phyloP scores from a whole-genome alignment of 2,113 vertebrate genomes.

The Sinocyclocheilus grahami region DNA sequence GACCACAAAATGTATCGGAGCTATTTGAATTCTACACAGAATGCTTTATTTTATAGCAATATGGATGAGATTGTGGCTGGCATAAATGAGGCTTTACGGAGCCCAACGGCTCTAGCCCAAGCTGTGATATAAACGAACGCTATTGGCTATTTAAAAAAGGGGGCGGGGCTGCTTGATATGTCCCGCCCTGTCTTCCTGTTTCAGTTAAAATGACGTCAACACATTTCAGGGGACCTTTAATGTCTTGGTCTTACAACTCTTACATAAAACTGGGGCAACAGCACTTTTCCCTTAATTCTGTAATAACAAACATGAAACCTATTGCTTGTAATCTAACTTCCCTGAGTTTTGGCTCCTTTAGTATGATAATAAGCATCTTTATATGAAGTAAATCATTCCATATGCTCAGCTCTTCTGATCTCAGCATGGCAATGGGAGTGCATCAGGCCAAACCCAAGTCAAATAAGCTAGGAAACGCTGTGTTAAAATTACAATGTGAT shows the following conservation, averaged over 20 bases:
- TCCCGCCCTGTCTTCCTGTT: too few species aligned
- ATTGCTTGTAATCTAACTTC: background rate
- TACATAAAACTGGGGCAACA: background rate
- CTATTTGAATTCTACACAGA: too few species aligned
- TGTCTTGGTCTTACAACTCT: background rate
- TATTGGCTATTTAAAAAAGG: too few species aligned
- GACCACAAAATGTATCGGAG: too few species aligned
- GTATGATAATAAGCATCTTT: slow-evolving; percentile 42
- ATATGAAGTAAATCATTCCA: slow-evolving; percentile 40
- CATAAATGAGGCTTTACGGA: too few species aligned
- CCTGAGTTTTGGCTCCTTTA: background rate
- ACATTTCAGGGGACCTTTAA: background rate
- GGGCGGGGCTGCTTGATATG: too few species aligned
- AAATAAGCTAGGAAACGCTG: background rate
- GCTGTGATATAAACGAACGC: too few species aligned
- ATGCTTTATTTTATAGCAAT: too few species aligned
- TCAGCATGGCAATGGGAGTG: slow-evolving; percentile 16
- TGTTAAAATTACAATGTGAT: background rate
- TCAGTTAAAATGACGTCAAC: too few species aligned
- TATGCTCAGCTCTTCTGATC: slow-evolving; percentile 35
- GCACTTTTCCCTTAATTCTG: background rate
- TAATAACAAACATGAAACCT: slow-evolving; percentile 12
- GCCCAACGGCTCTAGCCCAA: too few species aligned
- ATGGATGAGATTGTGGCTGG: too few species aligned
- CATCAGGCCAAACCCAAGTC: background rate